Evolutionary conservation across 2,113 vertebrate genomes (phyloP).

Genomic region (Casuarius casuarius): DNA sequence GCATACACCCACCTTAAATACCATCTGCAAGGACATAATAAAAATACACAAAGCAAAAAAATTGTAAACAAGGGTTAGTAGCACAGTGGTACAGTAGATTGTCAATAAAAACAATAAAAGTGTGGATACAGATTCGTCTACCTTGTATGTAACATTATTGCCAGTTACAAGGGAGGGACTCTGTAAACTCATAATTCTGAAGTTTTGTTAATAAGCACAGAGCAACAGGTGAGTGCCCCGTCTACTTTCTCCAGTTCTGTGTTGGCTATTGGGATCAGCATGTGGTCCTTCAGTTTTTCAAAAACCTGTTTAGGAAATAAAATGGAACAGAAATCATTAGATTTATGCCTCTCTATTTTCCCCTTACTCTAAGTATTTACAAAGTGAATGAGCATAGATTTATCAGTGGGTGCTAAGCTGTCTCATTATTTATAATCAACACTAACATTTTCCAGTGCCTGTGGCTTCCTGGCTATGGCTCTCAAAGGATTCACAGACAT

Average conservation of each 20-base stretch:
- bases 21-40: conserved; percentile 65
- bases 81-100: conserved; percentile 80
- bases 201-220: conserved; percentile 91
- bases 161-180: conserved; percentile 61
- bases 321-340: background rate
- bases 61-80: conserved; percentile 82
- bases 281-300: conserved; percentile 95
- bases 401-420: background rate
- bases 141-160: conserved; percentile 68
- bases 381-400: background rate
- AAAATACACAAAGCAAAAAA: conserved; percentile 69
- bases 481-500: background rate
- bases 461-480: fast-evolving
- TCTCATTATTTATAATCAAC: background rate
- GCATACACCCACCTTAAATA: conserved; percentile 66
- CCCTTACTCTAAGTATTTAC: background rate
- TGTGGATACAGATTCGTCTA: conserved; percentile 69
- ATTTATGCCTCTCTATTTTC: background rate
- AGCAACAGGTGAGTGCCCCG: conserved; percentile 90
- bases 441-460: fast-evolving
- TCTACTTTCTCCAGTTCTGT: conserved; percentile 90
- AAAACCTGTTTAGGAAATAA: conserved; percentile 83
- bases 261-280: conserved; percentile 89
- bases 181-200: conserved; percentile 80
- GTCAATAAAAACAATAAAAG: conserved; percentile 74